phyloP scores from a whole-genome alignment of 2,888 invertebrate genomes.

The Sthenelais limicola region DNA sequence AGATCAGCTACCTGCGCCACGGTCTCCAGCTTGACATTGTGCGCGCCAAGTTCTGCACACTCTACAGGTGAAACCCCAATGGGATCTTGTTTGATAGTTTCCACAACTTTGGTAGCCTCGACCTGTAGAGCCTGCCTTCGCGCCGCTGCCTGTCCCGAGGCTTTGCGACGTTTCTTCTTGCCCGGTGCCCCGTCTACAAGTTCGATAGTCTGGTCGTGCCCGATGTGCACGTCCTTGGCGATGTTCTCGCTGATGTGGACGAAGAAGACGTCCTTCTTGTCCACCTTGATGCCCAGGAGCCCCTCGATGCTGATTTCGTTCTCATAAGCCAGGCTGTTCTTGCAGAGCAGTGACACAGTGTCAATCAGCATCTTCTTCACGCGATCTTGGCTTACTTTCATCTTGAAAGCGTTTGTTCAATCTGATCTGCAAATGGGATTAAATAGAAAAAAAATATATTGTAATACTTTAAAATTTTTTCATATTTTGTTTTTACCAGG shows the following conservation, averaged over 20 bases:
- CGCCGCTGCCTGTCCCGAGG: conserved; percentile 1
- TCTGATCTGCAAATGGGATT: too few relatives aligned
- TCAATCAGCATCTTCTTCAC: conserved; percentile 30
- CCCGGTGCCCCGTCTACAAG: conserved; percentile 17
- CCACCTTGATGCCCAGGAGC: conserved; percentile 25
- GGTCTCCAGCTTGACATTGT: conserved; percentile 23
- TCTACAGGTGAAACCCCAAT: neutral
- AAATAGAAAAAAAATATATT: too few relatives aligned
- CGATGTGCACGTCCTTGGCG: conserved; percentile 8
- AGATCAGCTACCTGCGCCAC: conserved; percentile 23
- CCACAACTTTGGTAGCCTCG: neutral
- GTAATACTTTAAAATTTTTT: too few relatives aligned
- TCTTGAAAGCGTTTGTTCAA: neutral
- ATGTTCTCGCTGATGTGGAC: conserved; percentile 37
- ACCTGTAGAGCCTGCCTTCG: neutral
- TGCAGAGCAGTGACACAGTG: conserved; percentile 28
- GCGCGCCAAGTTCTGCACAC: conserved; percentile 19
- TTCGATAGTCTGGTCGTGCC: conserved; percentile 1
- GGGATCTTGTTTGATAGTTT: neutral
- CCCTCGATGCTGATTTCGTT: conserved; percentile 32
- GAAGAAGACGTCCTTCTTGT: conserved; percentile 38
- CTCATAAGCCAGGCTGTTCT: conserved; percentile 20
- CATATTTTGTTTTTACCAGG: too few relatives aligned
- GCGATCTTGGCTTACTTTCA: conserved; percentile 31
- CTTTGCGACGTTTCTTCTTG: conserved; percentile 30